Evolutionary conservation across 2,113 vertebrate genomes (phyloP).

Genomic region (Proterorhinus semilunaris): DNA sequence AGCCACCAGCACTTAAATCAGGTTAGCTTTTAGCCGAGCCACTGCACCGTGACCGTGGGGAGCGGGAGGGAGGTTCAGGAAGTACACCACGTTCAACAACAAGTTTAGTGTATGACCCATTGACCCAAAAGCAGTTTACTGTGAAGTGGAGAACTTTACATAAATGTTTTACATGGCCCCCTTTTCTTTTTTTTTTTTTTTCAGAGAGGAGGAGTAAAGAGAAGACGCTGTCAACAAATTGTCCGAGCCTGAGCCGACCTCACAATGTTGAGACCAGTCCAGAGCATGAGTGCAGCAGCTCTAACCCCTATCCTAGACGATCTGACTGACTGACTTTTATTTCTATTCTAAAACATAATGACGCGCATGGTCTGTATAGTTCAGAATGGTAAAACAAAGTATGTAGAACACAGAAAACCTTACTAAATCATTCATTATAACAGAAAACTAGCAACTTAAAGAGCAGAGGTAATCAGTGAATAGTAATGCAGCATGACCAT

Average conservation of each 20-base stretch:
- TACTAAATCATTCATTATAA: slow-evolving; percentile 20
- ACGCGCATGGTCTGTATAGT: neutral
- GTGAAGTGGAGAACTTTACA: slow-evolving; percentile 2
- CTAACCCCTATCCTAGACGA: too few relatives aligned
- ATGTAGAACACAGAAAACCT: neutral
- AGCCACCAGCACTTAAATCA: slow-evolving; percentile 52
- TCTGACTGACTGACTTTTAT: too few relatives aligned
- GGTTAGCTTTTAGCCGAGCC: slow-evolving; percentile 51
- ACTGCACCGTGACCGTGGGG: slow-evolving; percentile 23
- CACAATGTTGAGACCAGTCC: too few relatives aligned
- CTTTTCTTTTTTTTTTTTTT: too few relatives aligned
- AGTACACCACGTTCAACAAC: slow-evolving; percentile 34
- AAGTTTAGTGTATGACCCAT: slow-evolving; percentile 19
- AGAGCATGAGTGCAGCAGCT: too few relatives aligned
- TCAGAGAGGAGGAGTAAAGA: too few relatives aligned
- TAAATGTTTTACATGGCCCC: too few relatives aligned
- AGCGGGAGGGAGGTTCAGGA: slow-evolving; percentile 15
- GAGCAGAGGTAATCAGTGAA: slow-evolving; percentile 13
- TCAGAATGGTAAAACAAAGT: neutral
- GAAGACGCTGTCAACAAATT: too few relatives aligned
- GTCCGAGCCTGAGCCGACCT: too few relatives aligned
- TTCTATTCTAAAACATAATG: too few relatives aligned
- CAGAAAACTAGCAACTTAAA: slow-evolving; percentile 29
- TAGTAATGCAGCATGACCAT: slow-evolving; percentile 16
- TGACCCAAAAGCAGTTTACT: slow-evolving; percentile 39